Evolutionary conservation across 2,888 invertebrate genomes (phyloP).

Genomic region (Pycnomerus fuliginosus): DNA sequence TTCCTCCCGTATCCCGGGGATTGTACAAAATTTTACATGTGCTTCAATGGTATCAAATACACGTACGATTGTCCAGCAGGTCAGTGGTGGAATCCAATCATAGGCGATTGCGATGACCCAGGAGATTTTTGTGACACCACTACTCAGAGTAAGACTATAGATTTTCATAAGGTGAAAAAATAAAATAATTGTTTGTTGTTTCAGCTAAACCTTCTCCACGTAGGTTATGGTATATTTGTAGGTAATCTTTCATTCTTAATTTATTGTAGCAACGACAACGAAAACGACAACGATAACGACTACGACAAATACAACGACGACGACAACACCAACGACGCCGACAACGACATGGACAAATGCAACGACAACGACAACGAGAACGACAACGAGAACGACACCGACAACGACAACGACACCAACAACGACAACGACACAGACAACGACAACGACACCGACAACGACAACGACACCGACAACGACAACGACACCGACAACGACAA

Average conservation of each 20-base stretch:
- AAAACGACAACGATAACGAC: not conserved
- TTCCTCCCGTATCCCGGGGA: not conserved
- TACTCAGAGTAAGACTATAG: not conserved
- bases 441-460: no score
- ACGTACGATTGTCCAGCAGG: conserved; percentile 3
- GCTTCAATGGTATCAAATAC: conserved; percentile 3
- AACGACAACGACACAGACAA: no score
- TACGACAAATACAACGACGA: not conserved
- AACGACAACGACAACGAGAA: not conserved
- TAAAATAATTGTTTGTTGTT: not conserved
- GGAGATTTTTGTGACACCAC: not conserved
- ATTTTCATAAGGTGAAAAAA: not conserved
- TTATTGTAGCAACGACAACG: not conserved
- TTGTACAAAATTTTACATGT: conserved; percentile 6
- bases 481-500: no score
- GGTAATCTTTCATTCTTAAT: no score
- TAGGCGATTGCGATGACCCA: not conserved
- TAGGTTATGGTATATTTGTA: no score
- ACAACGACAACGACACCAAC: not conserved
- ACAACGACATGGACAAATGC: not conserved
- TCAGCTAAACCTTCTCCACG: not conserved
- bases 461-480: no score
- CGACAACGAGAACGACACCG: not conserved
- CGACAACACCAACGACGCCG: not conserved
- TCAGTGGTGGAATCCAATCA: not conserved